A percentile compares a stretch with the other conserved stretches of the same genome.
phyloP scores from a whole-genome alignment of 2,113 vertebrate genomes.

The Oryzias melastigma region DNA sequence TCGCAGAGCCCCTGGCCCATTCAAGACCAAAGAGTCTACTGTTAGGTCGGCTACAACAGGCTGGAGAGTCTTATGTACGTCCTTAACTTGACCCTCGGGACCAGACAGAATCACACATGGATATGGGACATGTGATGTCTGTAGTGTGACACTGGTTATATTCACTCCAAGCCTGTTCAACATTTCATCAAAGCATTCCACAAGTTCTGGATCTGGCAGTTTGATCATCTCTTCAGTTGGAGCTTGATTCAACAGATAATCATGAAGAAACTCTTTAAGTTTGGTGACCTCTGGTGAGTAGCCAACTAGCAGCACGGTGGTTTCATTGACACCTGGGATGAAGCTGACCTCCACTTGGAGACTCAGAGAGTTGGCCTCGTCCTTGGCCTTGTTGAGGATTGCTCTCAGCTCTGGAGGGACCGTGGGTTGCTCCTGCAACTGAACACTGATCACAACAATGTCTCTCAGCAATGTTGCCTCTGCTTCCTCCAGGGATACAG shows the following conservation, averaged over 20 bases:
- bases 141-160: constrained; percentile 24
- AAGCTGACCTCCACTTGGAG: constrained; percentile 47
- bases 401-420: constrained; percentile 30
- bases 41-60: constrained; percentile 28
- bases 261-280: constrained; percentile 44
- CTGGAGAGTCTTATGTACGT: constrained; percentile 6
- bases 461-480: constrained; percentile 35
- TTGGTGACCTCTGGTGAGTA: constrained; percentile 45
- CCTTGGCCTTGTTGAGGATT: constrained; percentile 27
- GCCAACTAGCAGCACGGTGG: constrained; percentile 50
- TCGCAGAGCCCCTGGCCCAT: constrained; percentile 48
- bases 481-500: constrained; percentile 53
- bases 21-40: constrained; percentile 14
- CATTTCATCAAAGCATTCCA: constrained; percentile 46
- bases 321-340: not conserved
- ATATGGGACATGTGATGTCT: constrained; percentile 1
- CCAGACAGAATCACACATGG: constrained; percentile 57
- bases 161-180: constrained; percentile 37
- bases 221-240: constrained; percentile 23
- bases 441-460: constrained; percentile 29
- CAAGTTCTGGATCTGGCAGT: constrained; percentile 43
- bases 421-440: constrained; percentile 32
- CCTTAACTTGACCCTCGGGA: constrained; percentile 32
- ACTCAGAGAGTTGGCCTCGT: constrained; percentile 16
- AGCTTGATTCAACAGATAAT: constrained; percentile 49